phyloP scores from a whole-genome alignment of 2,113 vertebrate species.

The Okapia johnstoni region DNA sequence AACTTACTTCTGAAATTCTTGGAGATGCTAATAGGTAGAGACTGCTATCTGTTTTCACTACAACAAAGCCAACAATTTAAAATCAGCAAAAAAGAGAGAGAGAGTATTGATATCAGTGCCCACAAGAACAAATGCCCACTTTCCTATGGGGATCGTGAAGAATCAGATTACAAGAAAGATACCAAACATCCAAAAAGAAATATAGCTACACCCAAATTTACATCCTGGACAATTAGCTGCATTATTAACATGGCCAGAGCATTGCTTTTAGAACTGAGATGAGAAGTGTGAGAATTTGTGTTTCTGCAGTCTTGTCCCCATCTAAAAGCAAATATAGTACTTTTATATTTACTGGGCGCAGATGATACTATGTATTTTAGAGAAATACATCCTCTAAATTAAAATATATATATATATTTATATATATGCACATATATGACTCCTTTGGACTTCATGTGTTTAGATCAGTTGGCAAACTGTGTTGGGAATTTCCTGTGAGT shows the following conservation, averaged over 20 bases:
- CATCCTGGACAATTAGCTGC: neutral
- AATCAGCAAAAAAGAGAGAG: neutral
- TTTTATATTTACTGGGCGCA: neutral
- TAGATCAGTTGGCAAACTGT: neutral
- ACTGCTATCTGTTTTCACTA: neutral
- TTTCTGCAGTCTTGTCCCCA: neutral
- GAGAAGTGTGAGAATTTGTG: neutral
- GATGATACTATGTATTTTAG: neutral
- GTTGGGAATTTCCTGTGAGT: slow-evolving; percentile 20
- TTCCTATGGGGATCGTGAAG: neutral
- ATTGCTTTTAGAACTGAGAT: neutral
- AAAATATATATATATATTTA: neutral
- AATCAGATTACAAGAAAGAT: neutral
- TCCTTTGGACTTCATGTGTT: neutral
- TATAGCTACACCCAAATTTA: neutral
- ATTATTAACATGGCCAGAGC: neutral
- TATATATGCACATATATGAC: neutral
- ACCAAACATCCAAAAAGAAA: neutral
- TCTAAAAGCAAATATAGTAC: neutral
- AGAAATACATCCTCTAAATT: neutral
- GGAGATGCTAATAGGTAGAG: neutral
- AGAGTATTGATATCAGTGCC: neutral
- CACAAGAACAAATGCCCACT: neutral
- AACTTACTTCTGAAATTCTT: neutral
- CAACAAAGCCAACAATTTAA: neutral